Conservation (phyloP, 2,797 vertebrate species). For the Oreochromis grahami region DNA sequence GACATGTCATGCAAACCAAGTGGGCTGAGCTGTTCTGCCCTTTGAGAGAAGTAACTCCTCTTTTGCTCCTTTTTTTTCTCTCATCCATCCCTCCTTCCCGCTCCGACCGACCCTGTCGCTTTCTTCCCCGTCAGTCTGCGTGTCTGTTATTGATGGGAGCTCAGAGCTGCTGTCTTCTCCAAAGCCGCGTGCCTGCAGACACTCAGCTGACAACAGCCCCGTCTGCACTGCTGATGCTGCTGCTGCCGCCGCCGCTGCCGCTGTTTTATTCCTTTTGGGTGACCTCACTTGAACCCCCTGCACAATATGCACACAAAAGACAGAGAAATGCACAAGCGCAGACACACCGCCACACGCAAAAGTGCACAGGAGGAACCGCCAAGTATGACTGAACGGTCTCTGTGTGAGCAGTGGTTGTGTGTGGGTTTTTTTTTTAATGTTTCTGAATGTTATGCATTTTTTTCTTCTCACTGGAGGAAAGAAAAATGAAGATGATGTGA, state of each 20-base stretch:
- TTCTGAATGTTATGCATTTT: slow-evolving; percentile 3
- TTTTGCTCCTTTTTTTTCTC: slow-evolving; percentile 11
- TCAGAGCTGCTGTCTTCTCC: slow-evolving; percentile 46
- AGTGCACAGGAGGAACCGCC: neutral
- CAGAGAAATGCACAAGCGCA: slow-evolving; percentile 16
- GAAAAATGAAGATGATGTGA: slow-evolving; percentile 19
- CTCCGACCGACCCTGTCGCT: slow-evolving; percentile 41
- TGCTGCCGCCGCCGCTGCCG: neutral
- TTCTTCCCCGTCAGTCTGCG: slow-evolving; percentile 32
- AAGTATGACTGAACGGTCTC: slow-evolving; percentile 31
- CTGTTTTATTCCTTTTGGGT: slow-evolving; percentile 37
- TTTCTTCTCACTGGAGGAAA: slow-evolving; percentile 1
- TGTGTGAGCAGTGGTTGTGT: slow-evolving; percentile 4
- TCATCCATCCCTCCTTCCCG: neutral
- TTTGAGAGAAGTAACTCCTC: slow-evolving; percentile 24
- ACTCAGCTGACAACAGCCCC: slow-evolving; percentile 40
- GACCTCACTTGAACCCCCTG: slow-evolving; percentile 40
- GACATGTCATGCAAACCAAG: slow-evolving; percentile 33
- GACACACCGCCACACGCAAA: neutral
- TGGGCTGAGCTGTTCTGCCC: neutral
- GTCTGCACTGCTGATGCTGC: slow-evolving; percentile 12
- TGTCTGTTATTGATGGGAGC: slow-evolving; percentile 51
- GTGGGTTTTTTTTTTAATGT: neutral
- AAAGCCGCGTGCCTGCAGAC: slow-evolving; percentile 47
- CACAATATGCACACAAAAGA: slow-evolving; percentile 24